Evolutionary conservation across 2,888 invertebrate genomes (phyloP), one percentile per base, ranked within the genome.

Genomic region (Acheta domesticus): DNA sequence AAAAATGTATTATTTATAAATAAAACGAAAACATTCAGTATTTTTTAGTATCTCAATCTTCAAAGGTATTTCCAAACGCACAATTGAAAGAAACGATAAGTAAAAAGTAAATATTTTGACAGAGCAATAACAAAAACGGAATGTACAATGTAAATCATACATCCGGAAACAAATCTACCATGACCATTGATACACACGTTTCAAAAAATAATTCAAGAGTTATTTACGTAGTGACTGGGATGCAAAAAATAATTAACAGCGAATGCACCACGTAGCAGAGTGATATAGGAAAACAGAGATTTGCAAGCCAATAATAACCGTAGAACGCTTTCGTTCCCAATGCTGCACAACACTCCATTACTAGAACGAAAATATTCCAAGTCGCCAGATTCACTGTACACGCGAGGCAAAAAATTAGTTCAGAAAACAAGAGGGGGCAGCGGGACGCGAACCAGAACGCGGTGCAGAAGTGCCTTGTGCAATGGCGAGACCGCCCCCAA

Each of bases 331-430:
- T 62, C 62, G 16, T 16, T 62, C n/a, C 62, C 62, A 36, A 36
- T 36, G 36, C 36, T 36, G 36, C 36, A 62, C n/a, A 62, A 62
- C 62, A 62, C 62, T 62, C 16, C 62, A 62, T 62, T 62, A 62
- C 62, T 62, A 62, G 16, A 62, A 62, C 62, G n/a, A 62, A 62
- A 62, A 62, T 62, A 62, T 62, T 62, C 62, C 36, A 62, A 62
- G n/a, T 62, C 62, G 14, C 62, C 62, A 62, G 62, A n/a, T 62
- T 62, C 16, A 62, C 62, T 62, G 16, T n/a, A 62, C 16, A 62
- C 16, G n/a, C 62, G 36, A 62, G 62, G 62, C 16, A n/a, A 62
- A n/a, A 62, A 62, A 62, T 62, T 62, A 62, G 62, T 62, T 62
- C 62, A 62, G 62, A 62, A 4, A 14, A 14, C 62, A 14, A n/a